Base-by-base conservation (phyloP, 2,888 invertebrate genomes). In the Pseudeuparius sepicola region DNA sequence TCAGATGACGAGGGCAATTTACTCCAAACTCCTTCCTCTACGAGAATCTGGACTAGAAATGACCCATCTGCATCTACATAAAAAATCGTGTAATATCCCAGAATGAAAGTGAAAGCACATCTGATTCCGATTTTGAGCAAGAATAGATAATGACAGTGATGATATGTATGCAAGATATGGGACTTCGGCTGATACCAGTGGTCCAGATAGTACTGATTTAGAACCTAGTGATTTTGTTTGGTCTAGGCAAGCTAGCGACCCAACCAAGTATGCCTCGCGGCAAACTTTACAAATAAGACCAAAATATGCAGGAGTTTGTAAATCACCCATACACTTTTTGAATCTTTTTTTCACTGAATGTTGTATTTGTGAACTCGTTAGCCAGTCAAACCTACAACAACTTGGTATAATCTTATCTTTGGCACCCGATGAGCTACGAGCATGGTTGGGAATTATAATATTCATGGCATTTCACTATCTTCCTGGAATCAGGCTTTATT, bases 381-480 rank as follows among this genome's bases (percentile, higher is more conserved):
- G 10, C 6, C 6, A 28, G 13, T 28, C 28, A 4, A 28, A 28
- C 28, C 6, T 28, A 11, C 5, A 28, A 12, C 28, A 28, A 28
- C 10, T 14, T 7, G 28, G 28, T 7, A n/a, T 14, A 4, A 13
- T 14, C 13, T n/a, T 28, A 4, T 28, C 14, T 5, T 14, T 28
- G n/a, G 14, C 5, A 7, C n/a, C 14, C 6, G 26, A 26, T 3
- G 34, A 34, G 16, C 12, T 34, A 9, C 11, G 9, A 24, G 15
- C 34, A 7, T 34, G 15, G 11, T 9, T 34, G 12, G 34, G 26
- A 9, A 15, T 34, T n/a, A 7, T 34, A 14, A 9, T 34, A 2
- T 25, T 24, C 6, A 27, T 34, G 27, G 34, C 27, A 6, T 23
- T 35, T 14, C 29, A 35, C 20, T 18, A 14, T 3, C 14, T 35